A percentile compares a stretch with the other conserved stretches of the same genome.
These are phyloP conservation scores for Pardalotus punctatus DNA, from an alignment of 2,113 vertebrate species.

Conservation along the genomic window DNA sequence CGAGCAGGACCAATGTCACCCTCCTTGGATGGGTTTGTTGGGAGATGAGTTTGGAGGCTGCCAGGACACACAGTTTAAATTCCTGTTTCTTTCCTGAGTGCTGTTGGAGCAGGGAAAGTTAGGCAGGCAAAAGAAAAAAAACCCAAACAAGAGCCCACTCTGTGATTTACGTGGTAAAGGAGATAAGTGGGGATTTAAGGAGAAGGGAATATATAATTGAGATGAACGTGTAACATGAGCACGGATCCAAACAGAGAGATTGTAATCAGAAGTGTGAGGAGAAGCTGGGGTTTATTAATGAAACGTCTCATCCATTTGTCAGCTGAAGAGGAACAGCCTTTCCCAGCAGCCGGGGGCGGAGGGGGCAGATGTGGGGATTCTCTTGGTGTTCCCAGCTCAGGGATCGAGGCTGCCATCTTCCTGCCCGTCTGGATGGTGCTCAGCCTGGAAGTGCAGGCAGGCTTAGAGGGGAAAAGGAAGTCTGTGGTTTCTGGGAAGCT, in stretches of 20 bases:
- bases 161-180: slow-evolving; percentile 20
- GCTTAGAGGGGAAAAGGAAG: background rate
- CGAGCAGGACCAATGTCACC: rapidly evolving
- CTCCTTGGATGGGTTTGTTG: background rate
- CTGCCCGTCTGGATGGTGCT: background rate
- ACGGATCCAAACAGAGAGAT: slow-evolving; percentile 38
- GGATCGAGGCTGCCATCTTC: background rate
- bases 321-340: slow-evolving; percentile 43
- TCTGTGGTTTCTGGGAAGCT: background rate
- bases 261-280: slow-evolving; percentile 20
- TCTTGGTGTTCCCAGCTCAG: background rate
- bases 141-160: background rate
- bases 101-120: background rate
- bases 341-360: background rate
- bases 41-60: background rate
- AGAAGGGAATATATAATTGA: slow-evolving; percentile 8
- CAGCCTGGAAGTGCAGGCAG: background rate
- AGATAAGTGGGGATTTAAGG: slow-evolving; percentile 36
- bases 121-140: background rate
- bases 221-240: background rate
- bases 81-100: background rate
- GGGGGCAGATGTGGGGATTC: background rate
- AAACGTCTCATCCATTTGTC: slow-evolving; percentile 60
- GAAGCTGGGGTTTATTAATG: slow-evolving; percentile 52
- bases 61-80: background rate